Evolutionary conservation across 1,140 invertebrate genomes (phyloP).

Genomic region (Chlorops oryzae): DNA sequence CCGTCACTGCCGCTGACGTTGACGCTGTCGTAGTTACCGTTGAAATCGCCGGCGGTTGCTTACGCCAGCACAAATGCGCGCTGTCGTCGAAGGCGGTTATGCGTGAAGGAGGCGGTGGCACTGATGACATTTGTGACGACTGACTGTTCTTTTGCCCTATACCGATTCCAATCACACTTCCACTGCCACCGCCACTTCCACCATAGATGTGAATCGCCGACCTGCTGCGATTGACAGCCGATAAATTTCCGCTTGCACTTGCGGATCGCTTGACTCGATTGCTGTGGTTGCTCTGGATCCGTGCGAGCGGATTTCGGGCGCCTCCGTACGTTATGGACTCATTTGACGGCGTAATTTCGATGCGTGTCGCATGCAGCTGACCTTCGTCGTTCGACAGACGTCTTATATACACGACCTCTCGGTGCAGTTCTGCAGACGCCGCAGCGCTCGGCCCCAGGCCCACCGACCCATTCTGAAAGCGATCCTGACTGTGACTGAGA

Average conservation of each 20-base stretch:
- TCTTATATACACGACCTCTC: conserved; percentile 41
- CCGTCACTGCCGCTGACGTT: too few species aligned
- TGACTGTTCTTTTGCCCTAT: too few species aligned
- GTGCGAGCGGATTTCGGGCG: conserved; percentile 33
- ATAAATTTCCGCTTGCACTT: too few species aligned
- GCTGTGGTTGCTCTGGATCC: too few species aligned
- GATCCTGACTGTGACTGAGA: too few species aligned
- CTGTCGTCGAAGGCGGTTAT: too few species aligned
- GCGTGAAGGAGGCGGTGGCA: conserved; percentile 36
- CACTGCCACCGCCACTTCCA: conserved; percentile 12
- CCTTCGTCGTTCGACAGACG: conserved; percentile 37
- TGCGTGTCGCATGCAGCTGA: conserved; percentile 34
- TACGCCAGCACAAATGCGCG: too few species aligned
- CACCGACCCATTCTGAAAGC: too few species aligned
- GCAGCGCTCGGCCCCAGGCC: too few species aligned
- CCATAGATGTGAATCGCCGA: not conserved
- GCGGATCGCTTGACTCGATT: too few species aligned
- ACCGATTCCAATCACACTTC: not conserved
- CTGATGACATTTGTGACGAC: conserved; percentile 30
- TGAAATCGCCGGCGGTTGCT: conserved; percentile 30
- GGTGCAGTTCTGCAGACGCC: conserved; percentile 30
- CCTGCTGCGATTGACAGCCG: conserved; percentile 10
- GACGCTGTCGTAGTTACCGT: too few species aligned
- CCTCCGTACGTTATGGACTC: conserved; percentile 40
- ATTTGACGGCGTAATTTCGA: conserved; percentile 43